Evolutionary conservation across 2,113 vertebrate species (phyloP).

Genomic region (Centropus unirufus): DNA sequence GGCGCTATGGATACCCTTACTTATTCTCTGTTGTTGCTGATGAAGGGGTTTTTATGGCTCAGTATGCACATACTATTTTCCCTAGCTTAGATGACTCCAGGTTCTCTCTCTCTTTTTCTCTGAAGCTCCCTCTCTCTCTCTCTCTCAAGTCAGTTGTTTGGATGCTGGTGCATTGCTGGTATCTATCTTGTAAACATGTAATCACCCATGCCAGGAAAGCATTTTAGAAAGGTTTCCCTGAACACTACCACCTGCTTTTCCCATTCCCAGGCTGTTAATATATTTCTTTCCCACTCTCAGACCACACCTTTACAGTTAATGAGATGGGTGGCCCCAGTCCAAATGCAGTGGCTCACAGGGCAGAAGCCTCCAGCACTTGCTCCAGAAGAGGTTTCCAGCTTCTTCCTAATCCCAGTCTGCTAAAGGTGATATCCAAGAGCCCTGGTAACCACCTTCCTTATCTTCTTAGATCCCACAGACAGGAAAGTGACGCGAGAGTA

Average conservation of each 20-base stretch:
- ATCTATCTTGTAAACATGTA: not conserved
- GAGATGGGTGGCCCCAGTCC: not conserved
- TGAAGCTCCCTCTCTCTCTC: not conserved
- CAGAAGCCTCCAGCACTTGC: not conserved
- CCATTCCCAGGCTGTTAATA: not conserved
- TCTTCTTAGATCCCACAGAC: not conserved
- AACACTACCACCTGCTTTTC: not conserved
- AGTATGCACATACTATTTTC: not conserved
- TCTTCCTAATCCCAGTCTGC: not conserved
- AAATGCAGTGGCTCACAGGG: not conserved
- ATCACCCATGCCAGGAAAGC: not conserved
- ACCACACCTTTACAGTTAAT: not conserved
- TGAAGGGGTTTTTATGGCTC: not conserved
- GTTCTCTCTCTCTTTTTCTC: not conserved
- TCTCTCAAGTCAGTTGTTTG: fast-evolving
- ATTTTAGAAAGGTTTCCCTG: not conserved
- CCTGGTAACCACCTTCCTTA: not conserved
- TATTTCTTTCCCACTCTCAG: not conserved
- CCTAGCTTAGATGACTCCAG: not conserved
- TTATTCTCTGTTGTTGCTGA: not conserved
- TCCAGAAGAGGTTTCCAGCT: not conserved
- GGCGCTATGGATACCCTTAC: fast-evolving
- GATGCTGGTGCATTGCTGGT: not conserved
- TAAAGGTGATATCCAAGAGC: not conserved
- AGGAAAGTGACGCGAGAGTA: not conserved